These are phyloP conservation scores for Ecliptopera silaceata DNA, from an alignment of 2,888 invertebrate genomes.

Conservation along the genomic window DNA sequence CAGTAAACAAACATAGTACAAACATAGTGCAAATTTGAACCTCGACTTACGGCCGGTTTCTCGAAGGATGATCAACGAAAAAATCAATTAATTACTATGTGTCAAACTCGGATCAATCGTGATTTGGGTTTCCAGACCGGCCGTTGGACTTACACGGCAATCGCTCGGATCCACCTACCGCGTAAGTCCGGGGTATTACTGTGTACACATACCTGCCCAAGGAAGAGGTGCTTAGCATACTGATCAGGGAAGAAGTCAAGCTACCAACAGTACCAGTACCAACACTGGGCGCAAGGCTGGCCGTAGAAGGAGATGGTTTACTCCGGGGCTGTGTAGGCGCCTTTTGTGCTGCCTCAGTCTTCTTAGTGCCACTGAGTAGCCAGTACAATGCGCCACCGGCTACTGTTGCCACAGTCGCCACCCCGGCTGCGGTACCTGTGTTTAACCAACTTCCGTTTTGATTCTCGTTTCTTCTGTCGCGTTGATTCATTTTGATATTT, in stretches of 20 bases:
- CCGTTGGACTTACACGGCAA: no score
- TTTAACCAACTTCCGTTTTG: slow-evolving; percentile 3
- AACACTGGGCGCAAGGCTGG: background rate
- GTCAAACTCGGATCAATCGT: no score
- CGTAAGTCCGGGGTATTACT: no score
- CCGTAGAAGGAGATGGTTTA: background rate
- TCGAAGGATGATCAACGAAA: no score
- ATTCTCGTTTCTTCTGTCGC: slow-evolving; percentile 8
- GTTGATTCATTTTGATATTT: background rate
- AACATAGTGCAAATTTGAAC: no score
- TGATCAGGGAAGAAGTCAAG: slow-evolving; percentile 14
- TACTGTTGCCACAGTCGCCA: slow-evolving; percentile 19
- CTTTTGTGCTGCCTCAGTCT: background rate
- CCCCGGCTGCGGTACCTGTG: slow-evolving; percentile 19
- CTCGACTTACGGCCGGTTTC: no score
- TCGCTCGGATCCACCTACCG: no score
- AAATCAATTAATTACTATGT: no score
- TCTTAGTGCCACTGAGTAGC: slow-evolving; percentile 16
- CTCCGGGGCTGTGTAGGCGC: background rate
- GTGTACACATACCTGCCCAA: slow-evolving; percentile 3
- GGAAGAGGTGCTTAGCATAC: no score
- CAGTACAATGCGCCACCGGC: slow-evolving; percentile 33
- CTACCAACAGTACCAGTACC: background rate
- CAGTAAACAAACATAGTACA: no score
- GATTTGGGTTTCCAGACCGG: no score